Conservation (phyloP, 2,888 invertebrate genomes). For the Neoitamus cyanurus region DNA sequence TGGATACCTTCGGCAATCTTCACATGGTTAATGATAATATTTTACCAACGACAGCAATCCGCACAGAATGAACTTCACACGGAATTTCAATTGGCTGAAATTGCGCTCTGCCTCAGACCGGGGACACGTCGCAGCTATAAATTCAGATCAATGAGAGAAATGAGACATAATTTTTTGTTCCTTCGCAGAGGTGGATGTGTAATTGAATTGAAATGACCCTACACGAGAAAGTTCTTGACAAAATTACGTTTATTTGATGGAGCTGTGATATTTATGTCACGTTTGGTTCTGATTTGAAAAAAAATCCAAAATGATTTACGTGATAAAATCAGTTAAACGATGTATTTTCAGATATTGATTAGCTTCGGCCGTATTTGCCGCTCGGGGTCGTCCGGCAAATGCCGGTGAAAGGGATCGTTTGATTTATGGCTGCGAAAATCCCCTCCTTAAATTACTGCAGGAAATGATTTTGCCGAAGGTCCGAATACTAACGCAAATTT, state of each 20-base stretch:
- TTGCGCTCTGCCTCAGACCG: not conserved
- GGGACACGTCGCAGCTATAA: not conserved
- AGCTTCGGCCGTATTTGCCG: not conserved
- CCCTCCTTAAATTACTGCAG: not conserved
- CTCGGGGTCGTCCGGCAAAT: not conserved
- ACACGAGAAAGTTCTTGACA: not conserved
- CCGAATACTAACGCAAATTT: not conserved
- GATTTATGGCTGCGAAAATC: not conserved
- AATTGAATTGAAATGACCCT: conserved; percentile 1
- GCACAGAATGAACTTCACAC: not conserved
- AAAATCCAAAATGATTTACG: not conserved
- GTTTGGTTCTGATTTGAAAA: not conserved
- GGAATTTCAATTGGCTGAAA: not conserved
- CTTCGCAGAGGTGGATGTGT: not conserved
- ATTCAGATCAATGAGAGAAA: not conserved
- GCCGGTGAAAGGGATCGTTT: not conserved
- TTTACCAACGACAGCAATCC: conserved; percentile 5
- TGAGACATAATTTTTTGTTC: not conserved
- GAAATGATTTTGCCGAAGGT: not conserved
- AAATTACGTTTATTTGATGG: not conserved
- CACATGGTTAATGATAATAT: conserved; percentile 1
- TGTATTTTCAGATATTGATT: not conserved
- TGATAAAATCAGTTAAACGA: conserved; percentile 1
- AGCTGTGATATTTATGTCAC: conserved; percentile 5
- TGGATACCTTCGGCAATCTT: not conserved